Evolutionary conservation across 2,797 vertebrate genomes (phyloP), one percentile per base, ranked within the genome.

Genomic region (Heteromormyrus szaboi): DNA sequence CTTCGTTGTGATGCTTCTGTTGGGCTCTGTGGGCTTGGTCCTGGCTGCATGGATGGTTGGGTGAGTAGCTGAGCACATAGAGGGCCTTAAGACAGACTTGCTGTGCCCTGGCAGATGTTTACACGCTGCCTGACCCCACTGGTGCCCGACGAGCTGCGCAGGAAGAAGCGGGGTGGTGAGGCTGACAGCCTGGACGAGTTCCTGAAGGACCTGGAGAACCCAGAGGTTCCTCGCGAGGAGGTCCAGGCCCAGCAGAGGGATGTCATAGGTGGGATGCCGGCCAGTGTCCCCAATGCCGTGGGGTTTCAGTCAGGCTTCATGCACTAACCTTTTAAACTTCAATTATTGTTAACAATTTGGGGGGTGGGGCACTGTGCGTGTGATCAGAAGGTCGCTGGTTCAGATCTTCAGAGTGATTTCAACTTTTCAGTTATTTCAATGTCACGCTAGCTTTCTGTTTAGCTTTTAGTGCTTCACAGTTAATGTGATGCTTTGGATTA

Each of bases 151-250:
- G 98, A 99, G 91, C 93, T 99, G 92, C 96, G 97, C 93, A 99
- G 98, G 95, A 97, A 97, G 92, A 97, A 96, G 93, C 99, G 99
- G 96, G 99, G 99, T 4, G 98, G 98, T 0, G 98, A 99, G 91
- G 98, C 99, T 17, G 98, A 99, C 93, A 99, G 98, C 90, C 94
- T 99, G 93, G 98, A 99, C 92, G 98, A 99, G 92, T 99, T 99
- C 95, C 97, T 99, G 91, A 99, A 98, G 94, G 99, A 99, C 91
- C 97, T 99, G 94, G 98, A 99, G 95, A 99, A 99, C 92, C 98
- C 98, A 9, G 99, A 99, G 93, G 97, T 99, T 90, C 98, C 98
- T 17, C 95, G 98, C 91, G 98, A 99, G 88, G 98, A 99, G 5
- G 93, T 95, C 81, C 92, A 96, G 41, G 92, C 93, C 86, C 97